Evolutionary conservation across 2,113 vertebrate species (phyloP).

Genomic region (Emydocephalus ijimae): DNA sequence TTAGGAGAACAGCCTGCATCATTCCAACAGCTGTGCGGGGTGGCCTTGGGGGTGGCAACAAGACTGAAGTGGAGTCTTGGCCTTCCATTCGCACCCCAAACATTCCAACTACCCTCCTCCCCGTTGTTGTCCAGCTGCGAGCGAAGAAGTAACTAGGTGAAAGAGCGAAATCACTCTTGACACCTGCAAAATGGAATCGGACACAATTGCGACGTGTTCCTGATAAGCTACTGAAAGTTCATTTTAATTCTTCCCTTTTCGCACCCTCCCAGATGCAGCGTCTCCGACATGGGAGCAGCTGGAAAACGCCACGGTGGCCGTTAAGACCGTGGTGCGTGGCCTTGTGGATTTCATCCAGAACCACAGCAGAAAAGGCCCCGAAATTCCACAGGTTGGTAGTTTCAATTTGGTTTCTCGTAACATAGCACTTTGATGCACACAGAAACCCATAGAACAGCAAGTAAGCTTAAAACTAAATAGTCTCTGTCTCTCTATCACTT

Average conservation of each 20-base stretch:
- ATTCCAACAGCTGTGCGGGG: too few species aligned
- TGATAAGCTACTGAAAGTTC: fast-evolving
- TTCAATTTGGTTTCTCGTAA: not conserved
- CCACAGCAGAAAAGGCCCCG: slow-evolving; percentile 93
- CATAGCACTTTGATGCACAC: not conserved
- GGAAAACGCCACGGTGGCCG: slow-evolving; percentile 90
- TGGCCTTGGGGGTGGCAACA: too few species aligned
- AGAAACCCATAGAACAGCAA: not conserved
- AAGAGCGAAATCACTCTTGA: too few species aligned
- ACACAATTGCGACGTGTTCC: not conserved
- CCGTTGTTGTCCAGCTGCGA: too few species aligned
- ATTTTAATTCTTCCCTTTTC: not conserved
- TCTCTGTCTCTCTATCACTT: too few species aligned
- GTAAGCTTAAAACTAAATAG: not conserved
- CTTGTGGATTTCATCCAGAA: slow-evolving; percentile 97
- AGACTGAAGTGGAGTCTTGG: too few species aligned
- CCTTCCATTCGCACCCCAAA: too few species aligned
- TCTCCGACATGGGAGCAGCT: slow-evolving; percentile 91
- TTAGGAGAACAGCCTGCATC: too few species aligned
- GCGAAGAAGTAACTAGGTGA: too few species aligned
- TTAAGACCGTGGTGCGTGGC: slow-evolving; percentile 91
- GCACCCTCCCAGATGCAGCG: slow-evolving; percentile 77
- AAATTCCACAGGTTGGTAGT: slow-evolving; percentile 83
- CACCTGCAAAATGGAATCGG: too few species aligned
- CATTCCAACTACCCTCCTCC: too few species aligned